Conservation (phyloP, 2,797 vertebrate species). For the Rhabdomys pumilio region DNA sequence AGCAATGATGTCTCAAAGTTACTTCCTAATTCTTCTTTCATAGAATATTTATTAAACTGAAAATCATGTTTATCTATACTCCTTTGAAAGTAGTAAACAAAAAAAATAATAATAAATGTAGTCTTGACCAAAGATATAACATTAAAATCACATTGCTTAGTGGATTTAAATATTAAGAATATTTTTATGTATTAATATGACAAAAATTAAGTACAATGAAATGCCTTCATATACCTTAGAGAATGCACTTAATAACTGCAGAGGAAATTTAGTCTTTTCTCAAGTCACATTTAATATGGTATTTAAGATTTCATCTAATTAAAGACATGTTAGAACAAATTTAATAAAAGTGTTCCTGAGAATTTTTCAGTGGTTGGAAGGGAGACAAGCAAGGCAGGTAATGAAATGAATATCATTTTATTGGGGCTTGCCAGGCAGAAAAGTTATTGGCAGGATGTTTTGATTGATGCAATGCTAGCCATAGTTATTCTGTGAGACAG, state of each 20-base stretch:
- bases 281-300: slow-evolving; percentile 72
- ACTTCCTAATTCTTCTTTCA: background rate
- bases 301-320: slow-evolving; percentile 83
- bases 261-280: slow-evolving; percentile 64
- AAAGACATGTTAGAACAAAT: slow-evolving; percentile 77
- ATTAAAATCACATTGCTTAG: slow-evolving; percentile 25
- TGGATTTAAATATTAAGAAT: background rate
- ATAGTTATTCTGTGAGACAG: slow-evolving; percentile 32
- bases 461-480: slow-evolving; percentile 63
- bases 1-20: background rate
- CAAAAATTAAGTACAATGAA: slow-evolving; percentile 15
- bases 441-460: slow-evolving; percentile 81
- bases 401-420: slow-evolving; percentile 52
- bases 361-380: slow-evolving; percentile 71
- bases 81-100: background rate
- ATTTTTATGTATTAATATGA: slow-evolving; percentile 30
- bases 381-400: slow-evolving; percentile 63
- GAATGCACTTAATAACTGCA: slow-evolving; percentile 66
- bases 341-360: slow-evolving; percentile 71
- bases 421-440: slow-evolving; percentile 58
- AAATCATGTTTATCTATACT: background rate
- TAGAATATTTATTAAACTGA: background rate
- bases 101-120: background rate
- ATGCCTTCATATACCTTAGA: slow-evolving; percentile 3
- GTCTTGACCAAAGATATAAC: background rate